Percentiles rank a stretch among this genome's conserved stretches.
Conservation (phyloP, 2,888 invertebrate species). For the Catocala nupta region DNA sequence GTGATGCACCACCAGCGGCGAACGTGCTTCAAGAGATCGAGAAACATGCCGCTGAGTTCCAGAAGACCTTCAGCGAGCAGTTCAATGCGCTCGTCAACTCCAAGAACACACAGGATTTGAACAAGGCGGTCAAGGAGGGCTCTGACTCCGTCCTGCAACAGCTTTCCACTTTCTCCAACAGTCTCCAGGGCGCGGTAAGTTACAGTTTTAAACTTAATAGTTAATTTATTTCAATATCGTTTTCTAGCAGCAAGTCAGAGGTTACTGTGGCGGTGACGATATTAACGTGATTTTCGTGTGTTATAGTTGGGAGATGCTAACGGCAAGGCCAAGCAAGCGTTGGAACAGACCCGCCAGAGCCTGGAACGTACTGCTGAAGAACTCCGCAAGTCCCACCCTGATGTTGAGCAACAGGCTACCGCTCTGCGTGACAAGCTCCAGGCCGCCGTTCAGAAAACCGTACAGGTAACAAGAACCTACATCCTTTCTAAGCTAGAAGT, state of each 20-base stretch:
- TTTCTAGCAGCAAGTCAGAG: neutral
- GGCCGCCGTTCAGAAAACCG: slow-evolving; percentile 66
- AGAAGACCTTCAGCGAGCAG: slow-evolving; percentile 70
- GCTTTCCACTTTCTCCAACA: slow-evolving; percentile 62
- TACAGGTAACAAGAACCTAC: slow-evolving; percentile 56
- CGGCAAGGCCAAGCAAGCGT: slow-evolving; percentile 75
- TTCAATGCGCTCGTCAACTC: slow-evolving; percentile 67
- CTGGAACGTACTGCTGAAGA: slow-evolving; percentile 70
- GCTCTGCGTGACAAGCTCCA: slow-evolving; percentile 69
- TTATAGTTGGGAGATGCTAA: slow-evolving; percentile 72
- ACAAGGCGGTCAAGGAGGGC: slow-evolving; percentile 75
- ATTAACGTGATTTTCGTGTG: neutral
- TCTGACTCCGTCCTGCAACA: slow-evolving; percentile 70
- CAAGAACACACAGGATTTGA: slow-evolving; percentile 72
- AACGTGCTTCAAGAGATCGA: slow-evolving; percentile 65
- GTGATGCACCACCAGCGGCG: slow-evolving; percentile 64
- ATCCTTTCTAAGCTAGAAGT: neutral
- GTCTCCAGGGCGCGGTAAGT: slow-evolving; percentile 74
- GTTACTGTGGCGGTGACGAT: neutral
- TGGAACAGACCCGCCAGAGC: slow-evolving; percentile 67
- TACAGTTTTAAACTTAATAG: neutral
- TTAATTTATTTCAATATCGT: neutral
- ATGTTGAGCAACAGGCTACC: slow-evolving; percentile 73
- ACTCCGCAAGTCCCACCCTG: slow-evolving; percentile 76
- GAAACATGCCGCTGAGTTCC: slow-evolving; percentile 72